phyloP scores from a whole-genome alignment of 2,888 invertebrate species.

The Eilema griseolum region DNA sequence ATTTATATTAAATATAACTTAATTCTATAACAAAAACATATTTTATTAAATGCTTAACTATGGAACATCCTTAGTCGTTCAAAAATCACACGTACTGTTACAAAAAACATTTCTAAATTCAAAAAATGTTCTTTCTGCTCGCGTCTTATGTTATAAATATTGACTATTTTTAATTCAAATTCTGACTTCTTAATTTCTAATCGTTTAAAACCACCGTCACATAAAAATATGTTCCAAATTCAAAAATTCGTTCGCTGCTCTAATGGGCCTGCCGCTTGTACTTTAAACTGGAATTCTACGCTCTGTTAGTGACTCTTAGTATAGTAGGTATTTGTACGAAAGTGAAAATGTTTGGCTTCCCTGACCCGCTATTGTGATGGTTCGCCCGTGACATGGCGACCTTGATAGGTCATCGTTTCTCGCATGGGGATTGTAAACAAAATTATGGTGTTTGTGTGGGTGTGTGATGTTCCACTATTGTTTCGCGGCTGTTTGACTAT shows the following conservation, averaged over 20 bases:
- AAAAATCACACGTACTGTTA: background rate
- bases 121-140: background rate
- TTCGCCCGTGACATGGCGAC: slow-evolving; percentile 72
- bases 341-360: slow-evolving; percentile 74
- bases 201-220: background rate
- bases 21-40: no score
- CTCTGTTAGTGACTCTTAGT: slow-evolving; percentile 39
- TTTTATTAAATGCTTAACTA: no score
- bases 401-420: slow-evolving; percentile 74
- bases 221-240: slow-evolving; percentile 21
- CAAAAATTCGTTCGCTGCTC: slow-evolving; percentile 28
- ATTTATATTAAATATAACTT: background rate
- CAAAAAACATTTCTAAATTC: background rate
- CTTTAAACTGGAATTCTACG: slow-evolving; percentile 52
- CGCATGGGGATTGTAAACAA: slow-evolving; percentile 71
- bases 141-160: background rate
- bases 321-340: slow-evolving; percentile 67
- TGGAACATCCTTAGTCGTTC: background rate
- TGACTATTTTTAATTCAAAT: background rate
- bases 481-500: slow-evolving; percentile 32
- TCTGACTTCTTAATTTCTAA: background rate
- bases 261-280: slow-evolving; percentile 34
- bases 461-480: slow-evolving; percentile 45
- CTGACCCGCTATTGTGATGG: slow-evolving; percentile 76
- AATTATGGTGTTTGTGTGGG: slow-evolving; percentile 58